Percentiles rank a stretch among this genome's conserved stretches.
These are phyloP conservation scores for Erebia aethiops DNA, from an alignment of 2,888 invertebrate genomes.

Conservation along the genomic window DNA sequence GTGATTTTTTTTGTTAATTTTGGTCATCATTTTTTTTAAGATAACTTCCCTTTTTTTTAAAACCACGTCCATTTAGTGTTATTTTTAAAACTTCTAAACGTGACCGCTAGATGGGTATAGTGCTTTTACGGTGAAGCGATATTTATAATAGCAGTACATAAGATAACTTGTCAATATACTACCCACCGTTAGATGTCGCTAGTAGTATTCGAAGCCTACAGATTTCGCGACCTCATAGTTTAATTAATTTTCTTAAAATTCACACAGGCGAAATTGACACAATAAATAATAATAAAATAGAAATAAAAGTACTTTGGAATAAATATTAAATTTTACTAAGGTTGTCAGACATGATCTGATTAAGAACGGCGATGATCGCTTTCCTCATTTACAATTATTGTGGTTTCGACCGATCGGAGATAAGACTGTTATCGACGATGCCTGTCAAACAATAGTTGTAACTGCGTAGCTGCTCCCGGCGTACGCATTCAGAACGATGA, in stretches of 20 bases:
- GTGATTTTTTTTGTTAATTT: too few relatives aligned
- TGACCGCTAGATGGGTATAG: background rate
- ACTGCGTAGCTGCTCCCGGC: too few relatives aligned
- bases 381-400: too few relatives aligned
- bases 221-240: background rate
- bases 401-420: too few relatives aligned
- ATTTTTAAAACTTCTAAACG: background rate
- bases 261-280: background rate
- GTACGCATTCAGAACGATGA: too few relatives aligned
- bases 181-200: conserved; percentile 2
- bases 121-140: background rate
- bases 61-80: too few relatives aligned
- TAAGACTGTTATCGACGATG: too few relatives aligned
- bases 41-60: too few relatives aligned
- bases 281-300: too few relatives aligned
- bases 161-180: background rate
- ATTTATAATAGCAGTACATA: background rate
- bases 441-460: too few relatives aligned
- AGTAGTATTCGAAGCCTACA: background rate
- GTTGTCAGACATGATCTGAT: background rate
- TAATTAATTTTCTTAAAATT: conserved; percentile 5
- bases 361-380: too few relatives aligned
- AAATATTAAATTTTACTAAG: background rate
- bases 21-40: too few relatives aligned
- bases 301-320: conserved; percentile 2